phyloP scores from a whole-genome alignment of 2,888 invertebrate genomes.

The Smittia sp. region DNA sequence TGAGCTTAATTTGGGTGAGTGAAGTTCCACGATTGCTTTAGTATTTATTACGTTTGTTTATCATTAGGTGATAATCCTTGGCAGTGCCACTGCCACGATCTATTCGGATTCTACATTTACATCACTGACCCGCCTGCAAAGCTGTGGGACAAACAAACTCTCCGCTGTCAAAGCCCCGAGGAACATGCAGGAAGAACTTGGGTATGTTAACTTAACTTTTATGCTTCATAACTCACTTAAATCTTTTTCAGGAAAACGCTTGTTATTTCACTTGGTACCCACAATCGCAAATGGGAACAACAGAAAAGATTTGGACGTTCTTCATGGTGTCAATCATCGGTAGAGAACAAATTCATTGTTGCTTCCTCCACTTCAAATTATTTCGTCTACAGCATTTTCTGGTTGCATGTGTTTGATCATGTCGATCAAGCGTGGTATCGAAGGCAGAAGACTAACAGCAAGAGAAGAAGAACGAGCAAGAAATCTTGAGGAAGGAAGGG shows the following conservation, averaged over 20 bases:
- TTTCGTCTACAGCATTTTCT: constrained; percentile 49
- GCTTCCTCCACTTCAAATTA: too few relatives aligned
- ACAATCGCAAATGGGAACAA: constrained; percentile 49
- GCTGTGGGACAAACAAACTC: constrained; percentile 49
- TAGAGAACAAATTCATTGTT: constrained; percentile 52
- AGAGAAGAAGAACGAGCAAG: constrained; percentile 55
- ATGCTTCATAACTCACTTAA: background rate
- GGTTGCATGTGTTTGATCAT: constrained; percentile 45
- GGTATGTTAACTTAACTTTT: constrained; percentile 47
- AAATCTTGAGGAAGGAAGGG: constrained; percentile 52
- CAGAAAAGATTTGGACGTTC: constrained; percentile 60
- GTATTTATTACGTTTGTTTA: too few relatives aligned
- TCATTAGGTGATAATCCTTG: constrained; percentile 75
- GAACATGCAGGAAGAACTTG: constrained; percentile 64
- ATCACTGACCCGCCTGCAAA: constrained; percentile 60
- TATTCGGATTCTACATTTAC: constrained; percentile 63
- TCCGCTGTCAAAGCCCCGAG: constrained; percentile 67
- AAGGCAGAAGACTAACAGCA: constrained; percentile 53
- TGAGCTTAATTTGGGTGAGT: constrained; percentile 57
- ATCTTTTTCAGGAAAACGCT: constrained; percentile 54
- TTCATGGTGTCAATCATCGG: constrained; percentile 57
- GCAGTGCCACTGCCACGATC: constrained; percentile 70
- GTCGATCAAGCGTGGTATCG: constrained; percentile 55
- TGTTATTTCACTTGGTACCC: constrained; percentile 65
- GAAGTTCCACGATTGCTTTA: too few relatives aligned